Evolutionary conservation across 2,113 vertebrate species (phyloP), one percentile per base, ranked within the genome.

Genomic region (Epinephelus moara): DNA sequence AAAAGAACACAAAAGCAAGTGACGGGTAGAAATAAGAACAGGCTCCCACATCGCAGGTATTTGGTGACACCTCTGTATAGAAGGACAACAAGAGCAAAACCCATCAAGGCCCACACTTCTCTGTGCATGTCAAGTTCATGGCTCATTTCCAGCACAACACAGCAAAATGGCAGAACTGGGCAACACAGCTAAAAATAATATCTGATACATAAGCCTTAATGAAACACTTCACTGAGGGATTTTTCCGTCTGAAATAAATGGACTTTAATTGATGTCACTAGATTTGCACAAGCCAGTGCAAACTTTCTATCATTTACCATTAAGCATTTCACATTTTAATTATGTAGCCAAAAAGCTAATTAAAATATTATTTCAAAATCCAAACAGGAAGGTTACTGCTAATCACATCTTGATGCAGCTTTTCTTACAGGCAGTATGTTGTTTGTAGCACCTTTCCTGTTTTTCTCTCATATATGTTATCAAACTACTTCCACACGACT

Each of bases 1-100:
- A 25, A 19, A 61, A 42, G 1, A 57, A 50, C 11, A 64, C 9
- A 42, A 50, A 75, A 50, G 30, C 1, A 4, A 42, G 13, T 79
- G 55, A 50, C 37, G 19, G 21, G 49, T 40, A 53, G 53, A 78
- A 72, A 70, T n/a, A 14, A 66, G 42, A 70, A 47, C 25, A 56
- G 11, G 1, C 15, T 47, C 13, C 61, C 21, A 74, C 15, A 27
- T 30, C 59, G 49, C n/a, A 62, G n/a, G 49, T 25, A 70, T 60
- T 55, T 68, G 40, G n/a, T 57, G 56, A 37, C 27, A 63, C 33
- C 11, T 17, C 37, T 53, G 40, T 49, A 30, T 17, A 14, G 25
- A 11, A 60, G 59, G 55, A 63, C n/a, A 61, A 74, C 57, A 13
- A 57, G 33, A 19, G 70, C 27, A 61, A 60, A 85, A 21, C 8